Base-by-base conservation (phyloP, 92 coral and sea anemone genomes). In the Metridium senile region DNA sequence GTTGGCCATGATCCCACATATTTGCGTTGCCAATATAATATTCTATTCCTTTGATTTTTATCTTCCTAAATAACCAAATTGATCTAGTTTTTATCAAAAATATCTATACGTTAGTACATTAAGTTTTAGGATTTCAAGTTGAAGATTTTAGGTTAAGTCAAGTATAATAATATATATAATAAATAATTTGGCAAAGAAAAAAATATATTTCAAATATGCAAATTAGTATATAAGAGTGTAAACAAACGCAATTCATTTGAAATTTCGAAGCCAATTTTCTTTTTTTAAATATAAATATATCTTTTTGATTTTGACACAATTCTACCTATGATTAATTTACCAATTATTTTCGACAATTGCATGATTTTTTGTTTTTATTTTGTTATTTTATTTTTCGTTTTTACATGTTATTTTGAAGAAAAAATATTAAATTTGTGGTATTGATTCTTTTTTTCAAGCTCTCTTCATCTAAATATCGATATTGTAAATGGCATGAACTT, bases 401-500 rank as follows among this genome's bases (percentile, higher is more conserved):
- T 4, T 39, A 6, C 49, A 39, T 39, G 6, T 39, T 39, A 4
- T 39, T 39, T 39, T 39, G 8, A n/a, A n/a, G n/a, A n/a, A n/a
- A n/a, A n/a, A n/a, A n/a, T 39, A 39, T 39, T 39, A 39, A 4
- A 39, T 39, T 39, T 39, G 49, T 39, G 6, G n/a, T n/a, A n/a
- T n/a, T n/a, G n/a, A n/a, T 39, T 39, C 13, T 39, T 39, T 13
- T 39, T 39, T 39, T 32, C 73, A 17, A 95, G 99, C 86, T 95
- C 31, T 91, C 97, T 7, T 80, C 99, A 7, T 95, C 99, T 1
- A 86, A 88, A 27, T 95, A 87, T 62, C 87, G 99, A 20, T 95
- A 95, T 72, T 93, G 97, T 81, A 95, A 89, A 83, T 95, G 99
- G 99, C 99, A 95, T 67, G 99, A 95, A 61, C 84, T 95, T 1